Evolutionary conservation across 2,888 invertebrate genomes (phyloP).

Genomic region (Heliothis peltigera): DNA sequence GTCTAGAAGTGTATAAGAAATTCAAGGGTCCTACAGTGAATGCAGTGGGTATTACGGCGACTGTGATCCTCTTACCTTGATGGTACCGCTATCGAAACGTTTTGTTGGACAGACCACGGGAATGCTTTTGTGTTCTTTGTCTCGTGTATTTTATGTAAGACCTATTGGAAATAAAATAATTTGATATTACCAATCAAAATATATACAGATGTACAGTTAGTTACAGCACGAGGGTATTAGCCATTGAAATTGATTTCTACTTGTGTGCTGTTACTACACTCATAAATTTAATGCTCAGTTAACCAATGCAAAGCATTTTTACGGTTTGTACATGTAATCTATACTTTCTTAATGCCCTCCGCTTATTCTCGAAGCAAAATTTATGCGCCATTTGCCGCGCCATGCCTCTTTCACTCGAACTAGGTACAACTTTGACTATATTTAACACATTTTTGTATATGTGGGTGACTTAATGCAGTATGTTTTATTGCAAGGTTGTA

Average conservation of each 20-base stretch:
- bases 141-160: constrained; percentile 36
- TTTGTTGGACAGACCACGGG: constrained; percentile 57
- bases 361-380: constrained; percentile 83
- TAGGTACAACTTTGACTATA: constrained; percentile 74
- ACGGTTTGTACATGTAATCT: constrained; percentile 78
- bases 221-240: constrained; percentile 3
- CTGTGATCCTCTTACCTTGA: constrained; percentile 83
- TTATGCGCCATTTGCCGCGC: constrained; percentile 84
- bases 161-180: constrained; percentile 23
- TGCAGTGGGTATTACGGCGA: constrained; percentile 71
- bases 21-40: constrained; percentile 66
- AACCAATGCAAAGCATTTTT: constrained; percentile 71
- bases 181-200: constrained; percentile 6
- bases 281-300: constrained; percentile 61
- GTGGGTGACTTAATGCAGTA: constrained; percentile 60
- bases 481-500: constrained; percentile 52
- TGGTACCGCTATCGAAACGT: constrained; percentile 73
- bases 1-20: constrained; percentile 55
- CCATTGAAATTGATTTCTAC: constrained; percentile 35
- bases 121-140: constrained; percentile 48
- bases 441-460: constrained; percentile 70
- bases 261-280: constrained; percentile 16
- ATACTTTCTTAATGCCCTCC: constrained; percentile 81
- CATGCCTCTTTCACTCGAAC: constrained; percentile 76
- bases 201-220: neutral